phyloP scores from a whole-genome alignment of 2,113 vertebrate genomes.

The Phaetusa simplex region DNA sequence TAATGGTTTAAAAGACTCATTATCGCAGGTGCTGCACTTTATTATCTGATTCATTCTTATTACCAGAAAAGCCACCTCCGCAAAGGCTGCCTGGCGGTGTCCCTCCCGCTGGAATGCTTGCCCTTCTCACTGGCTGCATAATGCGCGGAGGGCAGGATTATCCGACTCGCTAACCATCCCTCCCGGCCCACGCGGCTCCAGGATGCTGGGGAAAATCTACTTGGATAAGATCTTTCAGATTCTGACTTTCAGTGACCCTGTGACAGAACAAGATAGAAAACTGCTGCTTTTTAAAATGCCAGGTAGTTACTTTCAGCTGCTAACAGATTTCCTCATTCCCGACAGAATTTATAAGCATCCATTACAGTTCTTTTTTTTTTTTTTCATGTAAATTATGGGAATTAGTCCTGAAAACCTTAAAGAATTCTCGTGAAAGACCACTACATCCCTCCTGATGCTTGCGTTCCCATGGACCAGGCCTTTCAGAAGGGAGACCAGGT shows the following conservation, averaged over 20 bases:
- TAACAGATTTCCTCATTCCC: neutral
- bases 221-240: slow-evolving; percentile 29
- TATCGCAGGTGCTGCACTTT: slow-evolving; percentile 1
- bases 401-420: neutral
- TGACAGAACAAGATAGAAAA: slow-evolving; percentile 30
- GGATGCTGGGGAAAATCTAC: slow-evolving; percentile 19
- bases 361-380: neutral
- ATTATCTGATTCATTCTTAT: neutral
- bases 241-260: slow-evolving; percentile 58
- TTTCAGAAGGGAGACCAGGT: neutral
- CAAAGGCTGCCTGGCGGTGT: slow-evolving; percentile 4
- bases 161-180: neutral
- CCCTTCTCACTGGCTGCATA: slow-evolving; percentile 59
- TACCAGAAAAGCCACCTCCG: neutral
- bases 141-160: slow-evolving; percentile 54
- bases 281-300: slow-evolving; percentile 22
- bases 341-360: neutral
- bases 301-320: neutral
- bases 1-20: slow-evolving; percentile 16
- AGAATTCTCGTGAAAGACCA: neutral
- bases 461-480: neutral
- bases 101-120: slow-evolving; percentile 39
- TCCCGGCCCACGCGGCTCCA: neutral
- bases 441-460: neutral
- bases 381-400: neutral